Base-by-base conservation (phyloP, 30 jellyfish, hydroid and myxozoan species). In the Aurelia coerulea region DNA sequence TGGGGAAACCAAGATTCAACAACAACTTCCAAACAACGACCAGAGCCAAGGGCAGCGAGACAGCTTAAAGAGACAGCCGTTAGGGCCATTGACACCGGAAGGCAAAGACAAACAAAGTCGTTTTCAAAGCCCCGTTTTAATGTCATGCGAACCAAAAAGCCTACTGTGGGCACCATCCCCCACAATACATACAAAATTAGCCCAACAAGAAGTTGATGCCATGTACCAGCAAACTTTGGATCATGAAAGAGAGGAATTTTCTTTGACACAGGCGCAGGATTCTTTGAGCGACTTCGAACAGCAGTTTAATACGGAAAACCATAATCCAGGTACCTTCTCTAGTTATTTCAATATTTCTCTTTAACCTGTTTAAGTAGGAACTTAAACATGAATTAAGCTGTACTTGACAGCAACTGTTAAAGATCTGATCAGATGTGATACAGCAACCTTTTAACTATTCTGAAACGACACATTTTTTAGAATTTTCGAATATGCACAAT, bases 131-230 rank as follows among this genome's bases (percentile, higher is more conserved):
- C 15, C 65, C 2, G 65, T 46, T 18, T 34, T 31, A 33, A 46
- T 46, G 0, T 53, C 70, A 68, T 5, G 33, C 52, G 12, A 34
- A 37, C 71, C 82, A 19, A 66, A 65, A 29, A 73, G 80, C 54
- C 85, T 79, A 0, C 15, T 89, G 14, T 80, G 93, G 80, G 90
- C 90, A 53, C 97, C 95, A 11, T 83, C 97, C 6, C 95, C 97
- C 0, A 82, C 97, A 8, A 51, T 91, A 15, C 84, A 91, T 54
- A 91, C 98, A 46, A 73, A 80, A 70, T 64, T 69, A 54, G 98
- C 98, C 33, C 46, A 18, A 16, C 86, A 66, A 50, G 82, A 62
- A 4, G 66, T 91, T 5, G 75, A 39, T 31, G 91, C 90, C 11
- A 84, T 91, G 98, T 91, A 78, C 68, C 66, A 78, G 23, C 63